phyloP scores from a whole-genome alignment of 2,888 invertebrate genomes.

The Phasia obesa region DNA sequence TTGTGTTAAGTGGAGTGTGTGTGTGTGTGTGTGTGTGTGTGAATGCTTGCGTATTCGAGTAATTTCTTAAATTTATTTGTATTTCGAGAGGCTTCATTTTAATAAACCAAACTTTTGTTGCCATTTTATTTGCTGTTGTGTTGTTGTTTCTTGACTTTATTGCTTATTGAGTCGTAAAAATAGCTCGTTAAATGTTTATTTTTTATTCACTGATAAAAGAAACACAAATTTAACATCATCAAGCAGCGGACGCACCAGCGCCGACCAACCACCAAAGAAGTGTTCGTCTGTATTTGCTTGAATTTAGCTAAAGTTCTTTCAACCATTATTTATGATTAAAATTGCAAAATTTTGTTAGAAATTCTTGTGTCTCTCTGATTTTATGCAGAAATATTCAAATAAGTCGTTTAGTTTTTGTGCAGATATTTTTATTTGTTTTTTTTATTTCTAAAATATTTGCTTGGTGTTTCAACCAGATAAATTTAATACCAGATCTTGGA shows the following conservation, averaged over 20 bases:
- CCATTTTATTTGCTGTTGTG: constrained; percentile 30
- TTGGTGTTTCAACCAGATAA: constrained; percentile 49
- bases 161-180: constrained; percentile 70
- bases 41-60: constrained; percentile 16
- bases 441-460: constrained; percentile 8
- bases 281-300: constrained; percentile 27
- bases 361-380: constrained; percentile 27
- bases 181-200: constrained; percentile 69
- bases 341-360: constrained; percentile 50
- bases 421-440: constrained; percentile 10
- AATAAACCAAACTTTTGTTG: constrained; percentile 68
- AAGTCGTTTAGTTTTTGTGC: background rate
- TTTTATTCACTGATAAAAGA: constrained; percentile 60
- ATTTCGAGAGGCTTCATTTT: constrained; percentile 65
- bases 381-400: constrained; percentile 31
- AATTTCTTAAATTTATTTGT: constrained; percentile 66
- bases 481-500: constrained; percentile 42
- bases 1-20: background rate
- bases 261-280: constrained; percentile 10
- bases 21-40: constrained; percentile 12
- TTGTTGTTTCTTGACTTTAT: constrained; percentile 52
- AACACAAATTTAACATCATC: constrained; percentile 2
- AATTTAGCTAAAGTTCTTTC: constrained; percentile 14
- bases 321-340: constrained; percentile 62
- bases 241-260: constrained; percentile 12